phyloP scores from a whole-genome alignment of 2,113 vertebrate species.

The Acrocephalus kingi region DNA sequence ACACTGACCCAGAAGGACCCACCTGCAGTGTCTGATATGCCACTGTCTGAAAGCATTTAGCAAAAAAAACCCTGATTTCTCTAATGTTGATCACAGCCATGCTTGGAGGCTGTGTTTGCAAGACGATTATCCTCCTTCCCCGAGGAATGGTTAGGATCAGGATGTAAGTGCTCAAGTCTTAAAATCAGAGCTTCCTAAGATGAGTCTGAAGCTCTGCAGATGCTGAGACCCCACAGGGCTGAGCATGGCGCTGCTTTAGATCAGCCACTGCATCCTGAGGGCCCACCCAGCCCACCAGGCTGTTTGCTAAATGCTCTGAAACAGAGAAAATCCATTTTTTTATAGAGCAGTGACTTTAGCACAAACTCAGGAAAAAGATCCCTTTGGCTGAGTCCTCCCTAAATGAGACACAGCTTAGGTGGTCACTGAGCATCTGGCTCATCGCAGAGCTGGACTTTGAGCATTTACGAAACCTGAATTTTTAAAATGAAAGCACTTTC shows the following conservation, averaged over 20 bases:
- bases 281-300: background rate
- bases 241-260: background rate
- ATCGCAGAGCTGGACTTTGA: background rate
- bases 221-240: background rate
- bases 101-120: conserved; percentile 3
- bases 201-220: conserved; percentile 3
- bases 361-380: background rate
- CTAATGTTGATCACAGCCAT: background rate
- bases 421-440: background rate
- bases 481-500: background rate
- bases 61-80: background rate
- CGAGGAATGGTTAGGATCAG: background rate
- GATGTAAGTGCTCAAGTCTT: background rate
- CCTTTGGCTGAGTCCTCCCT: background rate
- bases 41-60: background rate
- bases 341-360: background rate
- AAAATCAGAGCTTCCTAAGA: background rate
- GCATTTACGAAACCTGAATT: background rate
- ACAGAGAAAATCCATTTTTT: background rate
- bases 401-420: background rate
- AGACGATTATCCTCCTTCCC: background rate
- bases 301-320: background rate
- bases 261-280: background rate
- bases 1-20: background rate
- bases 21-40: background rate